Base-by-base conservation (phyloP, 2,888 invertebrate genomes). In the Galeopsomyia nigrocyanea region DNA sequence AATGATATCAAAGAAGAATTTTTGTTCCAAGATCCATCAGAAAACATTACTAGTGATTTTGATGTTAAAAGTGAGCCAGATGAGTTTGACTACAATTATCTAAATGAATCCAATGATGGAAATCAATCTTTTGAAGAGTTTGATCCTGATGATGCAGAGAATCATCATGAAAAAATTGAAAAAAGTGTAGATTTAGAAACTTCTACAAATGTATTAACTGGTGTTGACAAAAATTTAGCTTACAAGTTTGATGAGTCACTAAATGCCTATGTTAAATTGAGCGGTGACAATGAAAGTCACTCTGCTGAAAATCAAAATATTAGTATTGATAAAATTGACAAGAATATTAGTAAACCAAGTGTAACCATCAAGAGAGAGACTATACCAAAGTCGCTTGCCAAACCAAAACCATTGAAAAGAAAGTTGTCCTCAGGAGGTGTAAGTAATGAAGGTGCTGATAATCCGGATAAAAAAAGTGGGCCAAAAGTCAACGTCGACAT, bases 71-170 rank as follows among this genome's bases (percentile, higher is more conserved):
- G 14, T 49, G 61, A 65, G 22, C 14, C 46, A 53, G 49, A n/a
- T 16, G 39, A 61, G 39, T 49, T 49, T 50, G 46, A 55, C 7
- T 58, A 16, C 47, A 19, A 14, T 55, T 51, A 61, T 19, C 74
- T 71, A 21, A 70, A 74, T 26, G 79, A 75, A n/a, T 53, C 31
- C 22, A 60, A 77, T 47, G 80, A 80, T 49, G 82, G 82, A 56
- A 80, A 81, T 56, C 83, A 85, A 55, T 83, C 84, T 0, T 80
- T 84, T 39, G 85, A 86, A 73, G 86, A 86, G 76, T 86, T 86
- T 64, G 86, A 86, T 79, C 85, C 85, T 26, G 81, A 82, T 13
- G 53, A 49, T 61, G 7, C 56, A 17, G 70, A 74, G 19, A 79
- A 80, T 17, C 62, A 66, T 10, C 71, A 74, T 46, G 68, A 75